Conservation (phyloP, 2,797 vertebrate genomes). For the Sarcophilus harrisii region DNA sequence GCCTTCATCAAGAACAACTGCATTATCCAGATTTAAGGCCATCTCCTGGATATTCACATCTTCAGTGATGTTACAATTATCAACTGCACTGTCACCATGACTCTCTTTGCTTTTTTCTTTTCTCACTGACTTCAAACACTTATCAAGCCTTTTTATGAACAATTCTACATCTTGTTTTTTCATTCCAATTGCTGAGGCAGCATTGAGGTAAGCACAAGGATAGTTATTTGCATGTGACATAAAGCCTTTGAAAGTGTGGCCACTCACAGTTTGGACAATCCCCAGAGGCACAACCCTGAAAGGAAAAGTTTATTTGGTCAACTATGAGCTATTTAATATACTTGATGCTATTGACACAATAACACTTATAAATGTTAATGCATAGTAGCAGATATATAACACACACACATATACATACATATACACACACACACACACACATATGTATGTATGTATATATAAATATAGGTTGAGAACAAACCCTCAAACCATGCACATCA, state of each 20-base stretch:
- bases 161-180: constrained; percentile 91
- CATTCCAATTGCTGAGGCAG: constrained; percentile 96
- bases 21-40: constrained; percentile 59
- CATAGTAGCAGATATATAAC: neutral
- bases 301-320: constrained; percentile 65
- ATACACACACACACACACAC: no score
- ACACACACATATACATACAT: no score
- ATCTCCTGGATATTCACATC: constrained; percentile 57
- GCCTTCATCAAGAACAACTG: constrained; percentile 49
- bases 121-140: constrained; percentile 90
- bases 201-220: constrained; percentile 95
- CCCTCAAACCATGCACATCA: neutral
- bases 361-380: constrained; percentile 27
- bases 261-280: constrained; percentile 90
- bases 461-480: neutral
- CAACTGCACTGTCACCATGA: constrained; percentile 58
- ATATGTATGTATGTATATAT: no score
- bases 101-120: constrained; percentile 84
- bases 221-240: constrained; percentile 95
- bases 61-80: constrained; percentile 39
- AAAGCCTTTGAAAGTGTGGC: constrained; percentile 94
- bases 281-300: constrained; percentile 93
- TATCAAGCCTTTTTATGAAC: constrained; percentile 95
- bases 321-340: constrained; percentile 50
- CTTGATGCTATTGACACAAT: constrained; percentile 40